These are phyloP conservation scores for Carduelis carduelis DNA, from an alignment of 2,797 vertebrate genomes.

Conservation along the genomic window DNA sequence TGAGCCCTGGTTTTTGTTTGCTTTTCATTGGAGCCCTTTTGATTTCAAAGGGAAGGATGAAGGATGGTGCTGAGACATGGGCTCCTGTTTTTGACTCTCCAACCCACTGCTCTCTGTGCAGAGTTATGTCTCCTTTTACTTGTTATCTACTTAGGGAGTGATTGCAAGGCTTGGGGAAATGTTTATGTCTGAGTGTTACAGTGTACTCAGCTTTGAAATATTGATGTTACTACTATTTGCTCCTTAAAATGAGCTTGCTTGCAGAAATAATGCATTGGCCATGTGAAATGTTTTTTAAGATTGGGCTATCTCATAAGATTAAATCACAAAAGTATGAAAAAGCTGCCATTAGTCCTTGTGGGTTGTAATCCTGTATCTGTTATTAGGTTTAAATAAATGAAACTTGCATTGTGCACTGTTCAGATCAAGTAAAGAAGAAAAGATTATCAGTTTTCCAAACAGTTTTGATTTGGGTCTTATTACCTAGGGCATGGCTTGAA, in stretches of 20 bases:
- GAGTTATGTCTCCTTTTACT: background rate
- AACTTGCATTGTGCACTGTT: background rate
- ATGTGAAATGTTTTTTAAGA: background rate
- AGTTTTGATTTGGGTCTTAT: background rate
- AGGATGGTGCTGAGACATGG: background rate
- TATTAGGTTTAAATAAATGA: background rate
- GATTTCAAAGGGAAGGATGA: background rate
- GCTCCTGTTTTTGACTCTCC: background rate
- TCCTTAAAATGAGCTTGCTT: background rate
- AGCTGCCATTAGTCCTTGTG: background rate
- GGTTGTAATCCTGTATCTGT: background rate
- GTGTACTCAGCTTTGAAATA: background rate
- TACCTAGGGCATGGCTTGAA: background rate
- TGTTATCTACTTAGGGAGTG: background rate
- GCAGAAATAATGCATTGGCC: background rate
- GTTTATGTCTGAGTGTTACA: background rate
- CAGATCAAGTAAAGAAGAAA: background rate
- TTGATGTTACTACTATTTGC: background rate
- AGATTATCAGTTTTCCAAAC: background rate
- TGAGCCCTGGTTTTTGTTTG: background rate
- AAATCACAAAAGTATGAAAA: background rate
- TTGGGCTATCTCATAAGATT: background rate
- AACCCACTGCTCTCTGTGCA: background rate
- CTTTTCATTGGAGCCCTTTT: slow-evolving; percentile 18
- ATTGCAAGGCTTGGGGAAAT: background rate